Conservation (phyloP, 1,140 invertebrate species). For the Melitaea cinxia region DNA sequence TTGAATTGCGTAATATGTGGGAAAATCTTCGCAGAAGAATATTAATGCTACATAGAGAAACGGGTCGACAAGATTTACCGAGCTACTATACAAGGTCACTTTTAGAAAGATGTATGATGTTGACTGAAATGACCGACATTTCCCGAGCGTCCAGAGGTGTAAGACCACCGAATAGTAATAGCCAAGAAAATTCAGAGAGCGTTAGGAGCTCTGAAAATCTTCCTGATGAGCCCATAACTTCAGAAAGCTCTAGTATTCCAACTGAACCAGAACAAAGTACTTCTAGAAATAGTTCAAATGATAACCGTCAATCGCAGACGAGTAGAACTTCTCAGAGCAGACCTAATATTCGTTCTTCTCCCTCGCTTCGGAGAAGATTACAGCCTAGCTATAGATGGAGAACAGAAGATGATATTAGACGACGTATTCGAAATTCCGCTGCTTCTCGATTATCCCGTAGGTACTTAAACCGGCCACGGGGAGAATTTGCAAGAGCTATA, state of each 20-base stretch:
- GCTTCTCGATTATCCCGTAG: constrained; percentile 56
- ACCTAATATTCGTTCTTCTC: constrained; percentile 46
- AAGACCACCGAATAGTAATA: constrained; percentile 30
- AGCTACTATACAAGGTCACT: constrained; percentile 69
- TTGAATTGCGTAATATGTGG: constrained; percentile 84
- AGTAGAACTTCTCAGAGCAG: constrained; percentile 46
- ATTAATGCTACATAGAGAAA: constrained; percentile 79
- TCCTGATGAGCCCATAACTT: constrained; percentile 29
- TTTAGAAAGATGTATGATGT: constrained; percentile 70
- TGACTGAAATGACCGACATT: constrained; percentile 63
- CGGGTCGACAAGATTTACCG: constrained; percentile 60
- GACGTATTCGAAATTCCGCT: constrained; percentile 51
- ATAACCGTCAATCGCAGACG: constrained; percentile 37
- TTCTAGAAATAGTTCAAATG: constrained; percentile 42
- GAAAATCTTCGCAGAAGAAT: constrained; percentile 84
- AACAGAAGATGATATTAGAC: constrained; percentile 58
- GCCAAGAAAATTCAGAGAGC: constrained; percentile 18
- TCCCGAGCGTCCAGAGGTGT: constrained; percentile 43
- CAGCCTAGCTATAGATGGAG: constrained; percentile 60
- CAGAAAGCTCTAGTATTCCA: constrained; percentile 14
- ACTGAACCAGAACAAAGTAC: constrained; percentile 31
- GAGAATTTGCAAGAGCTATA: constrained; percentile 60
- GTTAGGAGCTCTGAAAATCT: constrained; percentile 25
- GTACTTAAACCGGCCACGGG: constrained; percentile 52
- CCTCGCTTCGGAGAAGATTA: constrained; percentile 57